Evolutionary conservation across 2,888 invertebrate species (phyloP), one percentile per base, ranked within the genome.

Genomic region (Xylota sylvarum): DNA sequence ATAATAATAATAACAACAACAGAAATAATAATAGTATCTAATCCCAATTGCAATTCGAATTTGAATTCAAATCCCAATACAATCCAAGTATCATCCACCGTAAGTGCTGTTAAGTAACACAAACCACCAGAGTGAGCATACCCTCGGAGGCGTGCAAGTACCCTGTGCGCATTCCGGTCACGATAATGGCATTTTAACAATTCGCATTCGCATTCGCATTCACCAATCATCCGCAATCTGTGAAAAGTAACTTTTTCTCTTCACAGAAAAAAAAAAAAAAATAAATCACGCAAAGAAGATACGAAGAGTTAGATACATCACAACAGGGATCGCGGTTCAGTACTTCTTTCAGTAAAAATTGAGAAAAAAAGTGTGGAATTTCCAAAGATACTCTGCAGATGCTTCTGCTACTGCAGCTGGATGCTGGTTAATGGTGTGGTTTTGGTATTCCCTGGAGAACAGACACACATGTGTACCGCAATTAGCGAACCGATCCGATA

Each of bases 131-230:
- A 65, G 52, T 9, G 32, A 17, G 46, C 12, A 37, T 37, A 37
- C 55, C 80, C 23, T 52, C 14, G n/a, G n/a, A n/a, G n/a, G n/a
- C n/a, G n/a, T 14, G 14, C 12, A 19, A n/a, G 35, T 55, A 67
- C 67, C 55, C 62, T 62, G 67, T 48, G 74, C 60, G 60, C 76
- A 85, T 81, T 81, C 81, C 76, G 70, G 85, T 85, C 85, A 85
- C 85, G 85, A 85, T 85, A 81, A 81, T 85, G 85, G 81, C 85
- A 85, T 85, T 85, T 85, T 76, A 85, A 85, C 84, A 85, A 85
- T 85, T 67, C 67, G 77, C 40, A 80, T 56, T 73, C 74, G 58
- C 74, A 73, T 73, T 73, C 79, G 55, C 79, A 80, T 74, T 85
- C 84, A 76, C 85, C 85, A 85, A 81, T 81, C 85, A 85, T 85